Conservation (phyloP, 2,888 invertebrate species). For the Campopleginae sp. region DNA sequence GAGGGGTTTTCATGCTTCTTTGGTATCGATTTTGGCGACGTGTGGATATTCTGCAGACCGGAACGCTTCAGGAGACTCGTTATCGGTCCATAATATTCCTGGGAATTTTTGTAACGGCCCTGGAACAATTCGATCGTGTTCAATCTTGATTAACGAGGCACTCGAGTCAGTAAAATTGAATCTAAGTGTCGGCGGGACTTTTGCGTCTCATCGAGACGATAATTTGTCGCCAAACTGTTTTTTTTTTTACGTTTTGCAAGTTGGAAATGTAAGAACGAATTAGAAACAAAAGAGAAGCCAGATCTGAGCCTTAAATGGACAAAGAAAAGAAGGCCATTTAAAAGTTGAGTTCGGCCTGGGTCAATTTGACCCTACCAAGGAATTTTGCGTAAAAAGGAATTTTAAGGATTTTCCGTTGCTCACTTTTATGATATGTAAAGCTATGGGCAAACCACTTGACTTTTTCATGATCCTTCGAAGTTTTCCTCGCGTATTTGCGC, state of each 20-base stretch:
- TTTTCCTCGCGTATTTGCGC: slow-evolving; percentile 84
- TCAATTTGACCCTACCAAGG: too few relatives aligned
- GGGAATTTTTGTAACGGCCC: slow-evolving; percentile 80
- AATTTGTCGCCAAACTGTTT: too few relatives aligned
- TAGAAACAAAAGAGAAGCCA: too few relatives aligned
- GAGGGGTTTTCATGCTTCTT: slow-evolving; percentile 43
- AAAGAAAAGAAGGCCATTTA: background rate
- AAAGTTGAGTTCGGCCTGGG: too few relatives aligned
- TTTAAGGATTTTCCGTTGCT: background rate
- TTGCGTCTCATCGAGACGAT: background rate
- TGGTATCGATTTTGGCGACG: slow-evolving; percentile 66
- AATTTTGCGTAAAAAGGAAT: too few relatives aligned
- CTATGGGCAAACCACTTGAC: slow-evolving; percentile 84
- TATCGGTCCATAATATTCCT: slow-evolving; percentile 85
- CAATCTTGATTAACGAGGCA: background rate
- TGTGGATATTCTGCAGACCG: slow-evolving; percentile 75
- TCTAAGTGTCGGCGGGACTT: background rate
- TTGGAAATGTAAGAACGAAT: too few relatives aligned
- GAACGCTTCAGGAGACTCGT: slow-evolving; percentile 80
- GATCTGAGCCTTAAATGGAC: too few relatives aligned
- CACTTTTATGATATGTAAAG: slow-evolving; percentile 86
- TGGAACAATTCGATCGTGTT: slow-evolving; percentile 63
- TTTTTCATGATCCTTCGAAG: slow-evolving; percentile 85
- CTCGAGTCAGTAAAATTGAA: background rate
- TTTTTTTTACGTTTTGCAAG: too few relatives aligned